Evolutionary conservation across 2,888 invertebrate species (phyloP).

Genomic region (Hedya salicella): DNA sequence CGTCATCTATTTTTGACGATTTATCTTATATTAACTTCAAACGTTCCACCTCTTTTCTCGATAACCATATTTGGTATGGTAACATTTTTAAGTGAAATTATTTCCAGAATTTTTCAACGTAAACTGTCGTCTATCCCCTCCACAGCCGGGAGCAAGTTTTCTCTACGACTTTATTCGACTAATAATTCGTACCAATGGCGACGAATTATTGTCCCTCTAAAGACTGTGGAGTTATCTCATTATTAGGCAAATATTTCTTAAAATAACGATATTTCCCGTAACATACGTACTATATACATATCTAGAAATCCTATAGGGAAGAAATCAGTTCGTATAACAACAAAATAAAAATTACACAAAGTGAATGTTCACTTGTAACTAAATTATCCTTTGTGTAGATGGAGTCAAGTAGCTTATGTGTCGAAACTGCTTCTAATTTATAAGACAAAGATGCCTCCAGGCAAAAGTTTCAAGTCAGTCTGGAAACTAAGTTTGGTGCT

Average conservation of each 20-base stretch:
- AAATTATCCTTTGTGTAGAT: constrained; percentile 21
- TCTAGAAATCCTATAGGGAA: neutral
- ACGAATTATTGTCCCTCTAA: constrained; percentile 22
- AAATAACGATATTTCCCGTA: neutral
- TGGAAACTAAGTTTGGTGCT: constrained; percentile 5
- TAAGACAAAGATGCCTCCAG: constrained; percentile 25
- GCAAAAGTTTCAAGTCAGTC: constrained; percentile 28
- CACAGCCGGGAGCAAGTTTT: neutral
- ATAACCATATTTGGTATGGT: too few relatives aligned
- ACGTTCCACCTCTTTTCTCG: too few relatives aligned
- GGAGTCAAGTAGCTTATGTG: constrained; percentile 11
- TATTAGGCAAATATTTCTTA: constrained; percentile 12
- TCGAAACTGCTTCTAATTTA: constrained; percentile 16
- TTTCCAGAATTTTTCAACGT: neutral
- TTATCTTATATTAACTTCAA: too few relatives aligned
- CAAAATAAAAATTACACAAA: neutral
- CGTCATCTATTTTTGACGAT: too few relatives aligned
- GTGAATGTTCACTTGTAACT: constrained; percentile 9
- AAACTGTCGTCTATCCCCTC: constrained; percentile 11
- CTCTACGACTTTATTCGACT: constrained; percentile 13
- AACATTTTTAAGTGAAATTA: too few relatives aligned
- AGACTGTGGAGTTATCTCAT: neutral
- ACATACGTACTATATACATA: too few relatives aligned
- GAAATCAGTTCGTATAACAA: neutral
- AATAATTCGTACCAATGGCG: constrained; percentile 25